A percentile compares a stretch with the other conserved stretches of the same genome.
These are phyloP conservation scores for Drosophila tropicalis DNA, from an alignment of 1,140 invertebrate genomes.

Conservation along the genomic window DNA sequence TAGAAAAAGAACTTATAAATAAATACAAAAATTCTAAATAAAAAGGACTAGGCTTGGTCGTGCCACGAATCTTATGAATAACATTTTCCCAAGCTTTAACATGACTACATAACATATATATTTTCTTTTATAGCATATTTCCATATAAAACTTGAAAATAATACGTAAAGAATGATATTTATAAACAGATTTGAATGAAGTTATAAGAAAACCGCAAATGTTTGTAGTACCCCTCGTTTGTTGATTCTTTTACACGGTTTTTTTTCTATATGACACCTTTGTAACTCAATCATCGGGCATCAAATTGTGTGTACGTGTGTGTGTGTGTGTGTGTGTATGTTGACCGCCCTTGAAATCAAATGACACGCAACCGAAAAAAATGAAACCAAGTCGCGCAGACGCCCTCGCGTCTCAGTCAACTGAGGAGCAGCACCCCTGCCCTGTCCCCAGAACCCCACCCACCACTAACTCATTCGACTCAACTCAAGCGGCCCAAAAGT, in stretches of 20 bases:
- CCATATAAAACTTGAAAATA: too few relatives aligned
- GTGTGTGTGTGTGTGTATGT: constrained; percentile 55
- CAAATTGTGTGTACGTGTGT: constrained; percentile 61
- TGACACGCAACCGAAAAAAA: constrained; percentile 52
- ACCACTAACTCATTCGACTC: too few relatives aligned
- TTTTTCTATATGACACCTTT: constrained; percentile 32
- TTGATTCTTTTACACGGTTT: background rate
- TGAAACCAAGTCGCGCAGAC: constrained; percentile 35
- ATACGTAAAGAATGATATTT: too few relatives aligned
- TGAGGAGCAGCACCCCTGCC: background rate
- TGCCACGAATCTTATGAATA: too few relatives aligned
- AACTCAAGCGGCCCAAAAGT: constrained; percentile 20
- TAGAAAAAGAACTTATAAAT: background rate
- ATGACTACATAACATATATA: too few relatives aligned
- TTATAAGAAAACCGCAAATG: background rate
- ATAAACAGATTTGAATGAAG: too few relatives aligned
- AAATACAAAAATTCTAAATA: background rate
- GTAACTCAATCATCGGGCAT: constrained; percentile 77
- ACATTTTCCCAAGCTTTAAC: too few relatives aligned
- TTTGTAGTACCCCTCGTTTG: background rate
- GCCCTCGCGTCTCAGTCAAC: constrained; percentile 20
- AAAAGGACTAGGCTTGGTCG: too few relatives aligned
- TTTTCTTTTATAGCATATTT: too few relatives aligned
- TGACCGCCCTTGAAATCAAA: constrained; percentile 68
- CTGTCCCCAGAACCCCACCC: too few relatives aligned